Evolutionary conservation across 2,888 invertebrate genomes (phyloP), one percentile per base, ranked within the genome.

Genomic region (Tuberolachnus salignus): DNA sequence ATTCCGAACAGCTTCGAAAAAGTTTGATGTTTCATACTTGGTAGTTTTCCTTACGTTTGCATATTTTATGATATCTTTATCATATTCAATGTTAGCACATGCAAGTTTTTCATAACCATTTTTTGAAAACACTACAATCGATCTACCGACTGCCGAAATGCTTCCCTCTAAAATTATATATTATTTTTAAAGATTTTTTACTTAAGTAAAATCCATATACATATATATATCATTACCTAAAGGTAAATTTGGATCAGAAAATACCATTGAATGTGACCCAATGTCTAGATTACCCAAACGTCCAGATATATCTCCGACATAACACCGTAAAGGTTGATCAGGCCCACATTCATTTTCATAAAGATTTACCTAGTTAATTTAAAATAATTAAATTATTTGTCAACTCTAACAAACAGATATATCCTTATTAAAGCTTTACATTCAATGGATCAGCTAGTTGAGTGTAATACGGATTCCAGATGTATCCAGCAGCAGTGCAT

Each of bases 381-480:
- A 49, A 69, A 55, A 14, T 23, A 26, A 19, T 4, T 46, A 19
- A 57, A 26, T 16, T 0, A 70, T 23, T 51, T 26, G 1, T 26
- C 49, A 14, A 26, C n/a, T 9, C 46, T 3, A 46, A n/a, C 66
- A 4, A 55, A 57, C 14, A 57, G 23, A 73, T 34, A 19, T 69
- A 23, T 57, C 66, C 0, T 44, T 55, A 66, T 21, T 53, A 80
- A 57, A 11, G 16, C 84, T 88, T 88, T 86, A 94, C 94, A 85
- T 95, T 94, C 57, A 94, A 88, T 0, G 95, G 95, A 87, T 94
- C 94, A 0, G 95, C 95, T 0, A 95, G 87, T 86, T 95, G 95
- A 1, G 94, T 94, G 84, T 92, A 95, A 87, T 90, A 93, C 0
- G 95, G 95, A 88, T 95, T 95, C 95, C 95, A 95, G 14, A 92